phyloP scores from a whole-genome alignment of 2,888 invertebrate species.

The Mesorhabditis sp. region DNA sequence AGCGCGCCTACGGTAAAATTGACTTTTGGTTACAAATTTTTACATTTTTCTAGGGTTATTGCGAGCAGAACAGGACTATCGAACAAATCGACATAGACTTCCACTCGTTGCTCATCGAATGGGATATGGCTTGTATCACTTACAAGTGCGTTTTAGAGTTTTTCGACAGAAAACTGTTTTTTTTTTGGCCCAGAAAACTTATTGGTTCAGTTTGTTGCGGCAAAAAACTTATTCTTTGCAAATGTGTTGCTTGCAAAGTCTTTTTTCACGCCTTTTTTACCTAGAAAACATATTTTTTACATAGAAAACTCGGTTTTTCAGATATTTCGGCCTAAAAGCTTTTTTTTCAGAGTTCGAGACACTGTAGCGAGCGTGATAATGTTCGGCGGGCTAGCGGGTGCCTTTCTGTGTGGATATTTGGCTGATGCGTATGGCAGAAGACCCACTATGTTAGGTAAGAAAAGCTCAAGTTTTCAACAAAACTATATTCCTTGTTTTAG shows the following conservation, averaged over 20 bases:
- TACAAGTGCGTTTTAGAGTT: not conserved
- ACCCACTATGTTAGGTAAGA: constrained; percentile 41
- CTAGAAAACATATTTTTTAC: too few relatives aligned
- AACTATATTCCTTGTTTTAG: not conserved
- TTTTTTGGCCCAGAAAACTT: too few relatives aligned
- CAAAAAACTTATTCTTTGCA: too few relatives aligned
- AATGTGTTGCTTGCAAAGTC: too few relatives aligned
- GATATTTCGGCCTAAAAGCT: too few relatives aligned
- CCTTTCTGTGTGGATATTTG: constrained; percentile 45
- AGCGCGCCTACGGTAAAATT: not conserved
- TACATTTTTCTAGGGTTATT: not conserved
- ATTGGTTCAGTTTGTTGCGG: too few relatives aligned
- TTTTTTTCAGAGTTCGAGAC: not conserved
- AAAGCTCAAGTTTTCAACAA: not conserved
- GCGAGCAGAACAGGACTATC: not conserved
- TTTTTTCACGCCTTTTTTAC: too few relatives aligned
- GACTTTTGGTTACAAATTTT: not conserved
- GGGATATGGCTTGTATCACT: not conserved
- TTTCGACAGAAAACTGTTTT: too few relatives aligned
- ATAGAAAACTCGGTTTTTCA: too few relatives aligned
- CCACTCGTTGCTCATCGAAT: not conserved
- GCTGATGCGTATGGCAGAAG: constrained; percentile 52
- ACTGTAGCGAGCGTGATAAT: constrained; percentile 36
- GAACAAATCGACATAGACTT: not conserved
- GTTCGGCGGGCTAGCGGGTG: constrained; percentile 48